These are phyloP conservation scores for Botia kubotai DNA, from an alignment of 2,797 vertebrate genomes.

Conservation along the genomic window DNA sequence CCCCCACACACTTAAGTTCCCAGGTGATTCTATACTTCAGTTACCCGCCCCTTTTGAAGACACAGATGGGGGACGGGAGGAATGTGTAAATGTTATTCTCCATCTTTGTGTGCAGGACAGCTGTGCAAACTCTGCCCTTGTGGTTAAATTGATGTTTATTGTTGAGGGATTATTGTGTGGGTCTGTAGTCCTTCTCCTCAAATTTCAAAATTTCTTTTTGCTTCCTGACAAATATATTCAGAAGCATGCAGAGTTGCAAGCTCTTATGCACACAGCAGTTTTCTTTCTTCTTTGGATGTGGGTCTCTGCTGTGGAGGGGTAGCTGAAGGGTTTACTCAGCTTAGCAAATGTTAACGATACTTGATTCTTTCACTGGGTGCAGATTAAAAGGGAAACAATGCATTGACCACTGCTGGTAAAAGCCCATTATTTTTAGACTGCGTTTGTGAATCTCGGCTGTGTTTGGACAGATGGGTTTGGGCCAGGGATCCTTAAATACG, in stretches of 20 bases:
- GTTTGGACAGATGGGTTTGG: slow-evolving; percentile 66
- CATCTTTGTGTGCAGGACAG: slow-evolving; percentile 66
- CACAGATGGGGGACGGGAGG: slow-evolving; percentile 49
- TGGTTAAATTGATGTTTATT: slow-evolving; percentile 66
- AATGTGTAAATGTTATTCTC: slow-evolving; percentile 70
- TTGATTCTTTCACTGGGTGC: slow-evolving; percentile 43
- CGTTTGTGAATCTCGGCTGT: slow-evolving; percentile 54
- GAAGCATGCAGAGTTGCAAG: slow-evolving; percentile 42
- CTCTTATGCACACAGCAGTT: slow-evolving; percentile 27
- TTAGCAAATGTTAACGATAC: slow-evolving; percentile 51
- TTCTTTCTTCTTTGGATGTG: slow-evolving; percentile 37
- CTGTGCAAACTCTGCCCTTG: slow-evolving; percentile 69
- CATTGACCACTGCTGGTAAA: slow-evolving; percentile 48
- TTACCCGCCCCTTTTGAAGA: slow-evolving; percentile 56
- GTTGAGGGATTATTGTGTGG: slow-evolving; percentile 65
- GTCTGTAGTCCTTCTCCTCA: slow-evolving; percentile 59
- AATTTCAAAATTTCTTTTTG: slow-evolving; percentile 31
- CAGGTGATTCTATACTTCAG: slow-evolving; percentile 60
- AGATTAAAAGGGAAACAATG: slow-evolving; percentile 62
- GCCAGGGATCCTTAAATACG: slow-evolving; percentile 54
- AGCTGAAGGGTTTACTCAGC: slow-evolving; percentile 53
- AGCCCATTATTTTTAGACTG: slow-evolving; percentile 56
- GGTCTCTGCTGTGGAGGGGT: slow-evolving; percentile 40
- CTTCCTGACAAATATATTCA: slow-evolving; percentile 56
- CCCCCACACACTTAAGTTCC: slow-evolving; percentile 54